Evolutionary conservation across 2,888 invertebrate genomes (phyloP).

Genomic region (Hedya salicella): DNA sequence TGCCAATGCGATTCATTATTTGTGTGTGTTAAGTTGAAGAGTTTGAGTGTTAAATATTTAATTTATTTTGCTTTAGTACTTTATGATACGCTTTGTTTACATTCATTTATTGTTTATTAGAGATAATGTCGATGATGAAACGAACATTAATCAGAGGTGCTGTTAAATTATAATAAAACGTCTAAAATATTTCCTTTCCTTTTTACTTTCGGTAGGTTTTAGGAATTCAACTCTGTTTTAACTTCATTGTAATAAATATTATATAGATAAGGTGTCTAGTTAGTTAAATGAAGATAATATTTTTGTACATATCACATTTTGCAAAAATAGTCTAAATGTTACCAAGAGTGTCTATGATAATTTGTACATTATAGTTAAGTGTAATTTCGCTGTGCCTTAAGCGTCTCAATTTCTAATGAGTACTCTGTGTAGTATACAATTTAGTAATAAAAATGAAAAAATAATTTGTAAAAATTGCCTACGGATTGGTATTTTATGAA

Average conservation of each 20-base stretch:
- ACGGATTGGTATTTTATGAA: conserved; percentile 35
- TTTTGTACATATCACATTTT: conserved; percentile 85
- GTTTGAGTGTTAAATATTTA: conserved; percentile 11
- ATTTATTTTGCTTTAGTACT: conserved; percentile 37
- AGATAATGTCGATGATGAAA: conserved; percentile 25
- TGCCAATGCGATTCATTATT: conserved; percentile 62
- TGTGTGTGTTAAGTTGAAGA: conserved; percentile 57
- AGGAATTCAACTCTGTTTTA: background rate
- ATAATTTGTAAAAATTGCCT: conserved; percentile 30
- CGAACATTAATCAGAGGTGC: conserved; percentile 47
- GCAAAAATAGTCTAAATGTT: conserved; percentile 72
- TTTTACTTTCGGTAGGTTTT: background rate
- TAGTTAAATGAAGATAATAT: conserved; percentile 71
- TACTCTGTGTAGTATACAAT: conserved; percentile 36
- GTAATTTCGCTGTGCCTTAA: conserved; percentile 84
- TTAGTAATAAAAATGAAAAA: conserved; percentile 12
- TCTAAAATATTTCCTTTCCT: conserved; percentile 29
- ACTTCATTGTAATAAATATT: conserved; percentile 6
- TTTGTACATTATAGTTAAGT: conserved; percentile 72
- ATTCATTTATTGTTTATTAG: conserved; percentile 39
- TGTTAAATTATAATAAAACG: conserved; percentile 46
- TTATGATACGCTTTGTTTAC: conserved; percentile 26
- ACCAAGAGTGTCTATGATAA: conserved; percentile 78
- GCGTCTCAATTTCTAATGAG: conserved; percentile 80
- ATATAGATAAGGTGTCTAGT: conserved; percentile 26